Evolutionary conservation across 2,113 vertebrate genomes (phyloP).

Genomic region (Ophthalmolycus amberensis): DNA sequence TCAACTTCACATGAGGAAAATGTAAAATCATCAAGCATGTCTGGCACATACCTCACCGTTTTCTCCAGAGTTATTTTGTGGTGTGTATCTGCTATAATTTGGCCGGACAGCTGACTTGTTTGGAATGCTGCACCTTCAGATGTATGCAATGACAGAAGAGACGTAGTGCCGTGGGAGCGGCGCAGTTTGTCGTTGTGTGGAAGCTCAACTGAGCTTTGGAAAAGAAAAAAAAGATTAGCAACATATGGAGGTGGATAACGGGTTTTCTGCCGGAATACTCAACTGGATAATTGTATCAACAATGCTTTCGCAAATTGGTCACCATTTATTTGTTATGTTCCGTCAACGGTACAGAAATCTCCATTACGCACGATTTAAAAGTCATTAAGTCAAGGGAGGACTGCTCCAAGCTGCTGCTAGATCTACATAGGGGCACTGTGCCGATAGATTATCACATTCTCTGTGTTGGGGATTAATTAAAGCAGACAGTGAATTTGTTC

Average conservation of each 20-base stretch:
- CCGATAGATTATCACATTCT: conserved; percentile 37
- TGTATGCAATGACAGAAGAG: conserved; percentile 50
- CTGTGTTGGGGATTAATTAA: conserved; percentile 37
- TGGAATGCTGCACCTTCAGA: conserved; percentile 41
- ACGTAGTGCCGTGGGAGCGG: conserved; percentile 20
- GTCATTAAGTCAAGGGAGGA: conserved; percentile 61
- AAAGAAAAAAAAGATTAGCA: conserved; percentile 68
- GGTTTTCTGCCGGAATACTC: conserved; percentile 76
- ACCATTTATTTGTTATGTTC: conserved; percentile 83
- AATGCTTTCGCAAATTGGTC: conserved; percentile 77
- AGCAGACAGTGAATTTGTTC: conserved; percentile 41
- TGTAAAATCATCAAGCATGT: not conserved
- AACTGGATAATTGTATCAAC: conserved; percentile 82
- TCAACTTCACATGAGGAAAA: not conserved
- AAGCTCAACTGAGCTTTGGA: conserved; percentile 40
- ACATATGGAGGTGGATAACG: conserved; percentile 79
- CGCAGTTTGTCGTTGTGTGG: conserved; percentile 9
- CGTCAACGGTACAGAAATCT: conserved; percentile 64
- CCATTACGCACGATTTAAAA: conserved; percentile 71
- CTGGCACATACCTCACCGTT: not conserved
- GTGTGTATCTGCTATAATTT: conserved; percentile 1
- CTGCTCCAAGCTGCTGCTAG: conserved; percentile 50
- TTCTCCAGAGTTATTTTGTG: not conserved
- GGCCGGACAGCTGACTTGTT: conserved; percentile 50
- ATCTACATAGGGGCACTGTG: conserved; percentile 9